Evolutionary conservation across 2,113 vertebrate species (phyloP), one percentile per base, ranked within the genome.

Genomic region (Dasypus novemcinctus): DNA sequence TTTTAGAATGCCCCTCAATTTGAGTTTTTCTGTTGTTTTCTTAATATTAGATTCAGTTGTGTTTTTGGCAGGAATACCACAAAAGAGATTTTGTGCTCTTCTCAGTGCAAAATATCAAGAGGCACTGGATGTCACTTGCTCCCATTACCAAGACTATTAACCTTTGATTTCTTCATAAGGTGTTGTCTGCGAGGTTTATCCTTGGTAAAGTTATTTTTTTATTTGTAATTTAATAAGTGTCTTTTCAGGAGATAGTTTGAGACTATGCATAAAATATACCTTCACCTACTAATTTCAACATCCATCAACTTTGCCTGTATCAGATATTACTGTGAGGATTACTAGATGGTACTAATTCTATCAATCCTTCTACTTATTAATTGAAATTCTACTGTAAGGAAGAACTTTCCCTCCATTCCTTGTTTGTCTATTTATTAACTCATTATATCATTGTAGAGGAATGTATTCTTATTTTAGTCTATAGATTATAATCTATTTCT

Each of bases 21-120:
- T 43, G 36, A 14, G 7, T 66, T 80, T 90, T 90, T 74, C 36
- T 96, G 49, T 54, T 61, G 11, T 87, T 81, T 66, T 68, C 36
- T 91, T 91, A 80, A 31, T 75, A 33, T 83, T 90, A 94, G 31
- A 92, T 84, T 95, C 36, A 88, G 41, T 21, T 75, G 0, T 96
- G 25, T 83, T 90, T 96, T 83, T 43, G 21, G 27, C 68, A 91
- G 64, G 7, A 49, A 68, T 90, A 21, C 33, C 38, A 89, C 59
- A 69, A 36, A 41, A 89, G 82, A 92, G 38, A 81, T 36, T 8
- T 0, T 57, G 14, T 38, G 29, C 41, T 14, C 9, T 94, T 89
- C 63, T 90, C 29, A 80, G 49, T 64, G 43, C 38, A 33, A 17
- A 87, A 64, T 66, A 29, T 49, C 14, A 61, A 57, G 38, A 66